These are phyloP conservation scores for Lobophora halterata DNA, from an alignment of 2,888 invertebrate species.

Conservation along the genomic window DNA sequence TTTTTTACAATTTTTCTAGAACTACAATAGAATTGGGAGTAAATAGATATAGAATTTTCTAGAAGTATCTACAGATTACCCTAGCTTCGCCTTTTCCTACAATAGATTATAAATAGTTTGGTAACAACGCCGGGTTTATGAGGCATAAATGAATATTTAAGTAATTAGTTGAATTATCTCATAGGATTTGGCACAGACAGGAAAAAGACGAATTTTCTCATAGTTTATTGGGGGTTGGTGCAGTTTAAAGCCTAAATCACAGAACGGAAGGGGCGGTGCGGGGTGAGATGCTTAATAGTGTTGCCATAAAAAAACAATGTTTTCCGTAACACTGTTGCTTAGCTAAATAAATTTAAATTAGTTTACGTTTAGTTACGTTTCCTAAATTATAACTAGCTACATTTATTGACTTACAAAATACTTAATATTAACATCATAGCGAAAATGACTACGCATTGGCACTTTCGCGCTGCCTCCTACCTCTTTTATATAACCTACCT, in stretches of 20 bases:
- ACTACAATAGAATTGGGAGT: slow-evolving; percentile 49
- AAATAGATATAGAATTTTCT: slow-evolving; percentile 63
- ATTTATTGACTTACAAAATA: slow-evolving; percentile 68
- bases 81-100: slow-evolving; percentile 24
- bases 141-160: slow-evolving; percentile 8
- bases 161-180: slow-evolving; percentile 38
- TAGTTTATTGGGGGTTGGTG: slow-evolving; percentile 52
- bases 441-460: slow-evolving; percentile 57
- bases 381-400: slow-evolving; percentile 29
- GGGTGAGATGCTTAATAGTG: slow-evolving; percentile 49
- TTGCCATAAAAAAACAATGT: slow-evolving; percentile 61
- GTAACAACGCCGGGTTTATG: slow-evolving; percentile 10
- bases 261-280: slow-evolving; percentile 73
- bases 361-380: slow-evolving; percentile 19
- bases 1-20: slow-evolving; percentile 69
- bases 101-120: slow-evolving; percentile 8
- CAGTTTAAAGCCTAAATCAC: slow-evolving; percentile 74
- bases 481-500: slow-evolving; percentile 25
- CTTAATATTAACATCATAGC: slow-evolving; percentile 57
- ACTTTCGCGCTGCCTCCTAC: slow-evolving; percentile 49
- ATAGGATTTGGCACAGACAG: slow-evolving; percentile 67
- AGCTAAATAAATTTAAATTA: slow-evolving; percentile 23
- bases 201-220: slow-evolving; percentile 51
- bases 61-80: slow-evolving; percentile 49
- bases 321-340: slow-evolving; percentile 24